Evolutionary conservation across 2,797 vertebrate species (phyloP).

Genomic region (Eremophila alpestris): DNA sequence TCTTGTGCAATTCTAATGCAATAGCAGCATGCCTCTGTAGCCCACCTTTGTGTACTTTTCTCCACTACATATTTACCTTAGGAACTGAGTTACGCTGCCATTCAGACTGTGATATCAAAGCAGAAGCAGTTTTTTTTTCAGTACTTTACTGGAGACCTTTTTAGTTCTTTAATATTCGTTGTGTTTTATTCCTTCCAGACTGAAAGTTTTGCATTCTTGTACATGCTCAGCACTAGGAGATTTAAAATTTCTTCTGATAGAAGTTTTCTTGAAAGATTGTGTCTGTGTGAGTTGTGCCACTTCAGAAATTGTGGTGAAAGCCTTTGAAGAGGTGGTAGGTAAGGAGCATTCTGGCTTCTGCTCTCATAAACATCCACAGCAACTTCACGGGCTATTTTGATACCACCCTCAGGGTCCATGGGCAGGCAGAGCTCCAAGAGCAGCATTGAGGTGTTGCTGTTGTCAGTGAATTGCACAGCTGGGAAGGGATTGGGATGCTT

Average conservation of each 20-base stretch:
- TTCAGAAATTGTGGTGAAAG: background rate
- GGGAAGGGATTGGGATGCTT: background rate
- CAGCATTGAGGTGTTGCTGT: background rate
- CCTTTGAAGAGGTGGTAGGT: background rate
- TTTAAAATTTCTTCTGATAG: background rate
- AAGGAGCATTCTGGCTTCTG: background rate
- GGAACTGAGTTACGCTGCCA: background rate
- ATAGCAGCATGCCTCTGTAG: background rate
- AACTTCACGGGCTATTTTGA: background rate
- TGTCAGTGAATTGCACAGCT: background rate
- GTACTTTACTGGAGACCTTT: background rate
- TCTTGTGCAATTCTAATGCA: background rate
- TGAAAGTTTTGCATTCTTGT: background rate
- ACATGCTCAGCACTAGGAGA: accelerated
- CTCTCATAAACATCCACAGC: background rate
- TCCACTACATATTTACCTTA: background rate
- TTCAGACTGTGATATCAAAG: background rate
- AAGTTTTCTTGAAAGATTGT: background rate
- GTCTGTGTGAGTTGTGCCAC: background rate
- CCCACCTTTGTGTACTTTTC: background rate
- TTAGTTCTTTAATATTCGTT: background rate
- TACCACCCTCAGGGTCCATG: accelerated
- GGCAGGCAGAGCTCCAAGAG: background rate
- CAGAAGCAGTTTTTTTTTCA: background rate
- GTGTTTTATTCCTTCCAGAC: background rate